Percentiles rank a stretch among this genome's conserved stretches.
Conservation (phyloP, 2,113 vertebrate species). For the Pipra filicauda region DNA sequence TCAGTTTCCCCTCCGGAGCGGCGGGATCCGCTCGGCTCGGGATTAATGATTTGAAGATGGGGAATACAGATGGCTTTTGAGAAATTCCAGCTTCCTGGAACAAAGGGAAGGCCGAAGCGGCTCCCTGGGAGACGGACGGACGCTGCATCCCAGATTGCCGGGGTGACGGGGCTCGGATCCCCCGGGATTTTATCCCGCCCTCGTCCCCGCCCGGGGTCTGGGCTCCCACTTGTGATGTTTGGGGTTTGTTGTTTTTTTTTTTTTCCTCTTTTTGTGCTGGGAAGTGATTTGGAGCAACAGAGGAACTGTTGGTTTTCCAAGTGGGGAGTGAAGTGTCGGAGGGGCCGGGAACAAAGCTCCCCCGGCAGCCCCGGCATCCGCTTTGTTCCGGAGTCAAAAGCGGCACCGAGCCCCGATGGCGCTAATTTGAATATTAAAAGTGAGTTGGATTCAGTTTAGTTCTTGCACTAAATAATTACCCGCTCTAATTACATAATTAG, state of each 20-base stretch:
- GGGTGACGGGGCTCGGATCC: not conserved
- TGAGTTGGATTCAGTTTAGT: not conserved
- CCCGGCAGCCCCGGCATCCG: not conserved
- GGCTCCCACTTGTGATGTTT: not conserved
- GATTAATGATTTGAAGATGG: not conserved
- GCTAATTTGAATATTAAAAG: slow-evolving; percentile 35
- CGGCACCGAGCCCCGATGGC: not conserved
- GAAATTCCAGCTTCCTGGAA: not conserved
- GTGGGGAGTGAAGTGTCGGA: not conserved
- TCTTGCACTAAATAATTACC: slow-evolving; percentile 34
- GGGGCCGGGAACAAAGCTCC: not conserved
- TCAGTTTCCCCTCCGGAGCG: not conserved
- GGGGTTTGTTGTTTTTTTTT: no score
- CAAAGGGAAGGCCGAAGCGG: not conserved
- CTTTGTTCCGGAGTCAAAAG: not conserved
- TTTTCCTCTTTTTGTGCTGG: not conserved
- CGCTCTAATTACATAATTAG: slow-evolving; percentile 60
- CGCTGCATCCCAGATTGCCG: not conserved
- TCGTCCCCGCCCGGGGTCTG: accelerated
- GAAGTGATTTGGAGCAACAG: not conserved
- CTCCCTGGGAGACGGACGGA: not conserved
- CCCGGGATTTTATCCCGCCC: not conserved
- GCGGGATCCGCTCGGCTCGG: accelerated
- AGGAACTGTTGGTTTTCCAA: not conserved
- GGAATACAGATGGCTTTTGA: not conserved